phyloP scores from a whole-genome alignment of 30 jellyfish, hydroid and myxozoan genomes.

The Clytia hemisphaerica region DNA sequence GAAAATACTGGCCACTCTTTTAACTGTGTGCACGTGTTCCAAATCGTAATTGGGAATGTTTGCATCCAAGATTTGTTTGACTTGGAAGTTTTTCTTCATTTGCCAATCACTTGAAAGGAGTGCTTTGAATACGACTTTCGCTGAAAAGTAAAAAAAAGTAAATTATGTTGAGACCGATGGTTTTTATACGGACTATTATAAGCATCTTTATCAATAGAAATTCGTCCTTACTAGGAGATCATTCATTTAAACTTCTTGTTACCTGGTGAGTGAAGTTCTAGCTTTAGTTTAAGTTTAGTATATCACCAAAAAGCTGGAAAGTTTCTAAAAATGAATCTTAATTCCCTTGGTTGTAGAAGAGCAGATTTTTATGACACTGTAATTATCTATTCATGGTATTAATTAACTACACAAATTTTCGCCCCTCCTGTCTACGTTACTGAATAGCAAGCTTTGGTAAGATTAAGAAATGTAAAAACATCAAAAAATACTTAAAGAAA shows the following conservation, averaged over 20 bases:
- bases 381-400: background rate
- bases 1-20: background rate
- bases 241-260: too few relatives aligned
- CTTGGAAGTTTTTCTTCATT: background rate
- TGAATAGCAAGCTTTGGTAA: too few relatives aligned
- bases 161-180: too few relatives aligned
- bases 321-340: too few relatives aligned
- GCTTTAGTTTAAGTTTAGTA: too few relatives aligned
- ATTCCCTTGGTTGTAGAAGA: background rate
- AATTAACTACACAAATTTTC: background rate
- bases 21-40: background rate
- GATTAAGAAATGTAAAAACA: background rate
- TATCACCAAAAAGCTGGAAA: too few relatives aligned
- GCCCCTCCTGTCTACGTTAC: too few relatives aligned
- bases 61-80: constrained; percentile 6
- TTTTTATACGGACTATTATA: too few relatives aligned
- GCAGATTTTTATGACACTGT: background rate
- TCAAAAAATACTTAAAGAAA: background rate
- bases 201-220: too few relatives aligned
- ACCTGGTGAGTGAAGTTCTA: too few relatives aligned
- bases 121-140: background rate
- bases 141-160: constrained; percentile 1
- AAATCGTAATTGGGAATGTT: background rate
- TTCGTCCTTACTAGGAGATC: too few relatives aligned
- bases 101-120: background rate